phyloP scores from a whole-genome alignment of 2,113 vertebrate species.

The Seriola aureovittata region DNA sequence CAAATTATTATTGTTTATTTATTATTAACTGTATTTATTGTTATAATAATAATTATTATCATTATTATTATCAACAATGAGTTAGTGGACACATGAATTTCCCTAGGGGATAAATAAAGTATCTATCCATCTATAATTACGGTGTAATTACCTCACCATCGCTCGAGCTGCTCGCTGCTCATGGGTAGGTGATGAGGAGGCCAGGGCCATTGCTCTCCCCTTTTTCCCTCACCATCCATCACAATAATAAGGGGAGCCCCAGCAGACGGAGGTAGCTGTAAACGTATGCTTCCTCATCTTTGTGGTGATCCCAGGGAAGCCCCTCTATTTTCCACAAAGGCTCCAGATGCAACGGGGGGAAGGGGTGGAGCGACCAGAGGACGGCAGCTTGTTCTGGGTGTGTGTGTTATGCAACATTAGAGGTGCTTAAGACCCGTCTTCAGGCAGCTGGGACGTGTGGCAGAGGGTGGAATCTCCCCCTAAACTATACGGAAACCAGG shows the following conservation, averaged over 20 bases:
- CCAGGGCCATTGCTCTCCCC: slow-evolving; percentile 63
- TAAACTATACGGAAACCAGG: slow-evolving; percentile 19
- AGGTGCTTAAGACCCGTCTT: slow-evolving; percentile 29
- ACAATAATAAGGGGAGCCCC: slow-evolving; percentile 72
- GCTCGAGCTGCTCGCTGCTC: slow-evolving; percentile 57
- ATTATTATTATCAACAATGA: too few relatives aligned
- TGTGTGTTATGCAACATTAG: slow-evolving; percentile 62
- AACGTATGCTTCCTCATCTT: slow-evolving; percentile 47
- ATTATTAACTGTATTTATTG: too few relatives aligned
- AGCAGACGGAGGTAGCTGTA: slow-evolving; percentile 60
- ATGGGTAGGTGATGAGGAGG: slow-evolving; percentile 70
- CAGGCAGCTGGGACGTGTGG: slow-evolving; percentile 19
- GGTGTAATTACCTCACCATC: slow-evolving; percentile 68
- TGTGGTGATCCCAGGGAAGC: slow-evolving; percentile 52
- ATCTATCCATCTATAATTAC: slow-evolving; percentile 35
- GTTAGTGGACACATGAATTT: too few relatives aligned
- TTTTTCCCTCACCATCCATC: slow-evolving; percentile 71
- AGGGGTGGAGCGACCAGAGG: slow-evolving; percentile 21
- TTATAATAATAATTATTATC: too few relatives aligned
- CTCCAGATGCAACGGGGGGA: slow-evolving; percentile 42
- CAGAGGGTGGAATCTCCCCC: slow-evolving; percentile 3
- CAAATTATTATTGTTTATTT: too few relatives aligned
- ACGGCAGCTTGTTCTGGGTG: slow-evolving; percentile 48
- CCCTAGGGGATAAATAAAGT: too few relatives aligned
- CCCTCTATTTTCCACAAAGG: slow-evolving; percentile 38